phyloP scores from a whole-genome alignment of 2,113 vertebrate genomes.

The Nibea coibor region DNA sequence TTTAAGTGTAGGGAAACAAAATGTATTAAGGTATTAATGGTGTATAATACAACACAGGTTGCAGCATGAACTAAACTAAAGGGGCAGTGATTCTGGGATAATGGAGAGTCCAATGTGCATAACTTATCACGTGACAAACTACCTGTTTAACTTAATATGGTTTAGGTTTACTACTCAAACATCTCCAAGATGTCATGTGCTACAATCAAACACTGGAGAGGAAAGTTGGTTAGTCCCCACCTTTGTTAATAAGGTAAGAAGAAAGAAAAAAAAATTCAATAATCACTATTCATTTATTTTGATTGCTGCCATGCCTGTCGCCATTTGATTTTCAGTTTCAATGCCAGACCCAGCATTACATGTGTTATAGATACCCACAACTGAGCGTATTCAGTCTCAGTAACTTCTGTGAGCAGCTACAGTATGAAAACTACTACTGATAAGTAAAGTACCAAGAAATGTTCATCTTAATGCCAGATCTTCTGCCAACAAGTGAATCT shows the following conservation, averaged over 20 bases:
- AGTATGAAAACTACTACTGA: slow-evolving; percentile 46
- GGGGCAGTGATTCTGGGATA: slow-evolving; percentile 21
- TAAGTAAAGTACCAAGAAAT: slow-evolving; percentile 53
- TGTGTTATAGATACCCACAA: slow-evolving; percentile 24
- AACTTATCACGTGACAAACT: slow-evolving; percentile 25
- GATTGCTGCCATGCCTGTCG: slow-evolving; percentile 22
- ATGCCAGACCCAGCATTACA: slow-evolving; percentile 28
- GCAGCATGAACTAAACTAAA: slow-evolving; percentile 31
- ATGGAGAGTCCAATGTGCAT: slow-evolving; percentile 28
- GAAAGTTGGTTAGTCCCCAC: slow-evolving; percentile 17
- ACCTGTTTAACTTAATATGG: slow-evolving; percentile 10
- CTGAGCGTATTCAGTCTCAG: slow-evolving; percentile 32
- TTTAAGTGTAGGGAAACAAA: slow-evolving; percentile 48
- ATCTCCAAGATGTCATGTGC: slow-evolving; percentile 23
- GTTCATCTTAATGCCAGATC: slow-evolving; percentile 39
- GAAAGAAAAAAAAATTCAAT: slow-evolving; percentile 11
- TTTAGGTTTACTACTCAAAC: slow-evolving; percentile 6
- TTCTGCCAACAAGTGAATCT: slow-evolving; percentile 38
- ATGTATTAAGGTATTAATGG: slow-evolving; percentile 46
- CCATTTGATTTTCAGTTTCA: slow-evolving; percentile 30
- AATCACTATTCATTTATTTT: slow-evolving; percentile 20
- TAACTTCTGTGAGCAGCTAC: slow-evolving; percentile 37
- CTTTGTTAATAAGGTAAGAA: slow-evolving; percentile 15
- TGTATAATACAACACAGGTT: slow-evolving; percentile 56
- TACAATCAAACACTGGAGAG: slow-evolving; percentile 40